Percentiles rank a stretch among this genome's conserved stretches.
Evolutionary conservation across 2,888 invertebrate species (phyloP).

Genomic region (Cheilosia vulpina): DNA sequence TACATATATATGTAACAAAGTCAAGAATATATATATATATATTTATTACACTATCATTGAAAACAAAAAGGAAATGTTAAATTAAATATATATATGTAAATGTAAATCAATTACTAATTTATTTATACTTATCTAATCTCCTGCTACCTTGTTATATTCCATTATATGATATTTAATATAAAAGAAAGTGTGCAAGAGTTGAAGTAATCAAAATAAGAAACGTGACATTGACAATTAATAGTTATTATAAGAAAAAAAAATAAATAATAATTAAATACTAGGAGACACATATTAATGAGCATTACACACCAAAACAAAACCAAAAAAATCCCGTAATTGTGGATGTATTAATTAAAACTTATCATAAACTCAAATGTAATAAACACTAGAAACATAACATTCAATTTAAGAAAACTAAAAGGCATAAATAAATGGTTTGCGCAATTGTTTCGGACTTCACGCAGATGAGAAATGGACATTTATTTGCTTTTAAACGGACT

Average conservation of each 20-base stretch:
- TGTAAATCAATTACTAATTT: slow-evolving; percentile 46
- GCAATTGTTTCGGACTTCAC: slow-evolving; percentile 44
- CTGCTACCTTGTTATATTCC: slow-evolving; percentile 58
- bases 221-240: slow-evolving; percentile 70
- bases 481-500: not conserved
- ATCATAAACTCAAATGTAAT: slow-evolving; percentile 40
- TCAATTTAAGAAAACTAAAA: slow-evolving; percentile 31
- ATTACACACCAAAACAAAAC: slow-evolving; percentile 8
- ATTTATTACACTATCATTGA: slow-evolving; percentile 41
- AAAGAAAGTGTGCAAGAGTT: slow-evolving; percentile 14
- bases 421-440: slow-evolving; percentile 57
- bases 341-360: slow-evolving; percentile 51
- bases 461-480: slow-evolving; percentile 17
- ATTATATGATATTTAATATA: slow-evolving; percentile 40
- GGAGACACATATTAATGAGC: slow-evolving; percentile 32
- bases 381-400: slow-evolving; percentile 11
- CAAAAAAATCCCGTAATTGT: slow-evolving; percentile 48
- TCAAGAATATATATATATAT: slow-evolving; percentile 24
- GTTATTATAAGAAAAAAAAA: slow-evolving; percentile 42
- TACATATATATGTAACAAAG: slow-evolving; percentile 23
- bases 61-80: slow-evolving; percentile 19
- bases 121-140: slow-evolving; percentile 54
- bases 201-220: slow-evolving; percentile 35
- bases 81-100: slow-evolving; percentile 4
- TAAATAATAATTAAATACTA: not conserved